Percentiles rank a stretch among this genome's conserved stretches.
Conservation (phyloP, 2,888 invertebrate genomes). For the Drosophila prolongata region DNA sequence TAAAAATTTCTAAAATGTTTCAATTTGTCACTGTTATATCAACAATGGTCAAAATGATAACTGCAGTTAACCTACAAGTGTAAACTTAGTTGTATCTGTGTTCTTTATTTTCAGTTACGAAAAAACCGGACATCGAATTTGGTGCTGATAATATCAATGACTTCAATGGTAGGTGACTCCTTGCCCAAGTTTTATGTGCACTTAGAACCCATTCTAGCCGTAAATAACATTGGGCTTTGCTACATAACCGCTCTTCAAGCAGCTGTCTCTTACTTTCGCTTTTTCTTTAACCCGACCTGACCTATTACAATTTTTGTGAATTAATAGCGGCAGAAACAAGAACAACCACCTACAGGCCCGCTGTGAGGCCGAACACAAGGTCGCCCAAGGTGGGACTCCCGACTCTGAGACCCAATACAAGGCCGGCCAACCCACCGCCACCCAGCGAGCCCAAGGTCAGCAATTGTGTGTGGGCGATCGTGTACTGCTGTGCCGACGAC, state of each 20-base stretch:
- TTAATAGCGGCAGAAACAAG: conserved; percentile 55
- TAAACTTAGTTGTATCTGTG: too few species aligned
- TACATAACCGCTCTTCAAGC: background rate
- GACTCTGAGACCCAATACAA: background rate
- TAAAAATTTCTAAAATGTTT: too few species aligned
- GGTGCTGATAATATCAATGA: too few species aligned
- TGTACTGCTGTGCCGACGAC: conserved; percentile 88
- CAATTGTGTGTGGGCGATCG: conserved; percentile 90
- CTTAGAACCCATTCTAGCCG: conserved; percentile 6
- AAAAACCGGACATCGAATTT: too few species aligned
- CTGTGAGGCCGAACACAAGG: too few species aligned
- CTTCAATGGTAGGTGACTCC: too few species aligned
- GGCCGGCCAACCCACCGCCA: background rate
- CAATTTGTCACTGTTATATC: too few species aligned
- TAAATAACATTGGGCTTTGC: conserved; percentile 26
- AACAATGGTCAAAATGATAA: too few species aligned
- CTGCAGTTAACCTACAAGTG: too few species aligned
- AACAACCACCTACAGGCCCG: too few species aligned
- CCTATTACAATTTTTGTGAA: conserved; percentile 40
- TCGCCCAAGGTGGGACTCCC: background rate
- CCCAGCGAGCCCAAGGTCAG: conserved; percentile 80
- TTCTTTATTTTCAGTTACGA: too few species aligned
- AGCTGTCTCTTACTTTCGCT: conserved; percentile 18
- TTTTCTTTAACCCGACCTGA: conserved; percentile 24
- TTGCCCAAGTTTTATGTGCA: too few species aligned